Evolutionary conservation across 1,140 invertebrate species (phyloP), one percentile per base, ranked within the genome.

Genomic region (Colletes gigas): DNA sequence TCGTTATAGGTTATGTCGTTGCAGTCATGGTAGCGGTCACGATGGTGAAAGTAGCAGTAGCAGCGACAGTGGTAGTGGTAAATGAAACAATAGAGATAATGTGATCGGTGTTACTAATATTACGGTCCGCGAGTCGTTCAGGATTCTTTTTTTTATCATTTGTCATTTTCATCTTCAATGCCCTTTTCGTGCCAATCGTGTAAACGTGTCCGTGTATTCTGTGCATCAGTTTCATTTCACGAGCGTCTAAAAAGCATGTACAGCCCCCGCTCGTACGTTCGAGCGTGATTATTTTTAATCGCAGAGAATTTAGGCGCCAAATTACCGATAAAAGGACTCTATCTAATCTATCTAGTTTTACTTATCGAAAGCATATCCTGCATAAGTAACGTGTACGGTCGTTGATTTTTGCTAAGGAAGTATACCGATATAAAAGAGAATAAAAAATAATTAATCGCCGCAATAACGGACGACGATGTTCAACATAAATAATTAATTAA

Each of bases 401-500:
- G 47, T 71, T 67, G 7, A 67, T 63, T 68, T 67, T 44, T 30
- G 14, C 17, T 71, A 68, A 54, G 41, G 62, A 75, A 80, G 79
- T 68, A 65, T 79, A 79, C 41, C 69, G 60, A 72, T 86, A 86
- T 50, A 81, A 83, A 74, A 70, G 72, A 81, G 85, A 88, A 88
- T 83, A 88, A 85, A 88, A 87, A 66, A 85, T 87, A 89, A 85
- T 85, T 85, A 84, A 83, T 66, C 82, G 68, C 75, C 78, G 76
- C 83, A 84, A 72, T 87, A 83, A 90, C 83, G 84, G 83, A 86
- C 85, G 87, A 85, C 87, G 67, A 69, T 67, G 59, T 44, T 83
- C 70, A 86, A 90, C 85, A 89, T 85, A 88, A 88, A 89, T 88
- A 89, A 89, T 88, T 82, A 83, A 78, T 86, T 88, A 89, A 87